Evolutionary conservation across 1,140 invertebrate species (phyloP), one percentile per base, ranked within the genome.

Genomic region (Bombus ignitus): DNA sequence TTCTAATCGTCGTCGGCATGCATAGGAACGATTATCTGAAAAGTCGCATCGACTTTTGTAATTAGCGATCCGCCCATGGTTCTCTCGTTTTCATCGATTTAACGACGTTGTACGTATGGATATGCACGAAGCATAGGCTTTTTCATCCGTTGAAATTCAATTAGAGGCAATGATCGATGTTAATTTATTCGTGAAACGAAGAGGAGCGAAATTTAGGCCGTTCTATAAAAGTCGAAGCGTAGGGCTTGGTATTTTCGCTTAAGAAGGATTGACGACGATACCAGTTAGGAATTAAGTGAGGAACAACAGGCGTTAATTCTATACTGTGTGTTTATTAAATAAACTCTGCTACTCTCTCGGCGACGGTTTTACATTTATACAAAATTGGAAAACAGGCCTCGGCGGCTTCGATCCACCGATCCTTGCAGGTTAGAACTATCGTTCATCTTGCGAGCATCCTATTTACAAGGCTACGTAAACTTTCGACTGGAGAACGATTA

Each of bases 291-390:
- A 22, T 53, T 53, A n/a, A n/a, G 32, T 28, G 35, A 66, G 44
- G 57, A 73, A 73, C 25, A 62, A 68, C 62, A 66, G 8, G 42
- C 22, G 47, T 81, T 71, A 22, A 18, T 88, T 66, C 53, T 73
- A 75, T 83, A 81, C 72, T 89, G 87, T 71, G 83, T 62, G 87
- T 91, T 92, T 91, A 92, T 93, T 94, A 93, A 94, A 94, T 93
- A 93, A 87, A 90, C 81, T 88, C 78, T 90, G 74, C 83, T 92
- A 89, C 74, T 89, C 53, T 88, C 12, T 90, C 83, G 80, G 80
- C 81, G 84, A 87, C 80, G 85, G 72, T 81, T 94, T 92, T 94
- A 94, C 93, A 94, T 94, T 94, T 94, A 93, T 94, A 94, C 93
- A 94, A 93, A 94, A 94, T 87, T 91, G 89, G 87, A 91, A 89